A percentile compares a stretch with the other conserved stretches of the same genome.
These are phyloP conservation scores for Tryphoninae sp. DNA, from an alignment of 2,888 invertebrate species.

Conservation along the genomic window DNA sequence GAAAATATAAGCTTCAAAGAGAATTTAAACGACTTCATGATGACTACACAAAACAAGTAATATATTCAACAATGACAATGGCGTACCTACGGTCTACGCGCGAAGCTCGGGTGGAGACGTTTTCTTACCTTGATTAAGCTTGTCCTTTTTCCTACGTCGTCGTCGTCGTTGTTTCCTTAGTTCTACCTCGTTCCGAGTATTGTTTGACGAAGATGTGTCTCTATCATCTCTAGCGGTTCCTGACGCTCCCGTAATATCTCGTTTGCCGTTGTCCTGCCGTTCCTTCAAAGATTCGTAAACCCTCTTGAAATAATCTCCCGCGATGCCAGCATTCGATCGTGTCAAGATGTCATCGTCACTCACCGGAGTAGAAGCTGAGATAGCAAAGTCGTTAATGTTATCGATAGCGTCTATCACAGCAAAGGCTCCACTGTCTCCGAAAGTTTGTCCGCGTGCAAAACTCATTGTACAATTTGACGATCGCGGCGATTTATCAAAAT, in stretches of 20 bases:
- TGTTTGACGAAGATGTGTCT: constrained; percentile 75
- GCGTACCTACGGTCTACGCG: background rate
- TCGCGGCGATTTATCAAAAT: constrained; percentile 37
- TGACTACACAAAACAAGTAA: too few species aligned
- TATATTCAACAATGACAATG: too few species aligned
- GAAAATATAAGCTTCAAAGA: background rate
- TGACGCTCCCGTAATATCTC: constrained; percentile 45
- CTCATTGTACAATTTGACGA: constrained; percentile 26
- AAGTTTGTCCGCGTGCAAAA: constrained; percentile 12
- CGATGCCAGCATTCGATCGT: constrained; percentile 72
- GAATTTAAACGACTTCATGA: background rate
- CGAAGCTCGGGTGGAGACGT: background rate
- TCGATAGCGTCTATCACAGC: constrained; percentile 3
- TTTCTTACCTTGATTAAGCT: constrained; percentile 62
- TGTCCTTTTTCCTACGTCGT: constrained; percentile 68
- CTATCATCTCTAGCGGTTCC: constrained; percentile 64
- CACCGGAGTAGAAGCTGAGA: background rate
- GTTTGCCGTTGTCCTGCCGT: constrained; percentile 68
- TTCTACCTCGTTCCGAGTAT: constrained; percentile 67
- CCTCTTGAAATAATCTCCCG: constrained; percentile 77
- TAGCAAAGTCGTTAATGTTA: constrained; percentile 18
- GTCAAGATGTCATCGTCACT: constrained; percentile 32
- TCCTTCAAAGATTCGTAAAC: constrained; percentile 77
- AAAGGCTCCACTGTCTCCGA: constrained; percentile 33
- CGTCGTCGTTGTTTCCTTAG: constrained; percentile 65